Evolutionary conservation across 2,113 vertebrate species (phyloP), one percentile per base, ranked within the genome.

Genomic region (Aphyosemion australe): DNA sequence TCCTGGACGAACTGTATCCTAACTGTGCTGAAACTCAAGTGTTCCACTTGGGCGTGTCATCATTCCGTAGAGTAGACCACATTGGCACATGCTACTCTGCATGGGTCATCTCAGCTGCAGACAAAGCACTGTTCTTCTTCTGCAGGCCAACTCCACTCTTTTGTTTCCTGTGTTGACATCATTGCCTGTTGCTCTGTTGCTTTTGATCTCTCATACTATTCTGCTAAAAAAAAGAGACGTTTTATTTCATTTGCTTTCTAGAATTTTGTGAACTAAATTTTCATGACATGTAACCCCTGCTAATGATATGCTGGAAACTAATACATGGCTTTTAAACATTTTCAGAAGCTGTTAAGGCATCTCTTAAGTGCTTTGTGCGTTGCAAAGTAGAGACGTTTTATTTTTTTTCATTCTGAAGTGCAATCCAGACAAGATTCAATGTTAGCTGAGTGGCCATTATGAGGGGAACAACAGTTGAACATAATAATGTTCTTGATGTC

Each of bases 181-280:
- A 86, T 83, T 87, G 88, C 87, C 86, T 91, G 90, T 92, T 92
- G 92, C 91, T 91, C 86, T 90, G 90, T 90, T 92, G 90, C 90
- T 90, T 92, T 91, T 89, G 89, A 87, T 90, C 88, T 88, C 85
- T 26, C 80, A 82, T 84, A 78, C 43, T 82, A 55, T 84, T 78
- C 76, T 86, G 79, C 74, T 79, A 82, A 31, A 42, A 42, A 1
- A 37, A 37, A 7, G 6, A 37, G 61, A 76, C 85, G 74, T 74
- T 76, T 70, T 45, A 72, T 85, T 74, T 84, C 85, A 90, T 91
- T 78, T 86, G 85, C 84, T 88, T 87, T n/a, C 77, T 80, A 80
- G 68, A 74, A 84, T 74, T 87, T 81, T 91, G 85, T 86, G 78
- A 87, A 88, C 84, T 48, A 77, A 57, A 61, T 72, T 87, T 86